These are phyloP conservation scores for Mustela lutreola DNA, from an alignment of 2,113 vertebrate species.

Conservation along the genomic window DNA sequence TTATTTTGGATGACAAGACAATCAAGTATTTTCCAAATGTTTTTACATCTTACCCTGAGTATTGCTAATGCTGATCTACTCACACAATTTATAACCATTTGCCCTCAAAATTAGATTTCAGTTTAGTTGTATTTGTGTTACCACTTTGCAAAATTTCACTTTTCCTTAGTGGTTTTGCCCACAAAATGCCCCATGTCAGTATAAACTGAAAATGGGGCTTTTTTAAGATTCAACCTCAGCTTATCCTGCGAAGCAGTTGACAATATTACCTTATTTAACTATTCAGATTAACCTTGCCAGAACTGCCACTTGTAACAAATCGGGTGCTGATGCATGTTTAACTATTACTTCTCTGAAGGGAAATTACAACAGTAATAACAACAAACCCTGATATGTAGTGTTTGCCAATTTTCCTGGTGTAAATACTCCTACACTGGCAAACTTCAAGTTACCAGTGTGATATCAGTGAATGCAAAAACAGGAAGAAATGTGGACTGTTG, in stretches of 20 bases:
- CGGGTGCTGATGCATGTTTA: neutral
- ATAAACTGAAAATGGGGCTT: slow-evolving; percentile 47
- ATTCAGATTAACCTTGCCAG: slow-evolving; percentile 39
- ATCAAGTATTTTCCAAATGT: slow-evolving; percentile 53
- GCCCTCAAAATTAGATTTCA: slow-evolving; percentile 46
- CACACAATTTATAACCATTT: slow-evolving; percentile 48
- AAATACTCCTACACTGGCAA: neutral
- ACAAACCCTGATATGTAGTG: neutral
- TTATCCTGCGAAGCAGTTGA: slow-evolving; percentile 7
- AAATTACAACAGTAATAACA: neutral
- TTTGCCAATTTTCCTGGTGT: neutral
- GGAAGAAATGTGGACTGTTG: neutral
- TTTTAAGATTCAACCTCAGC: slow-evolving; percentile 17
- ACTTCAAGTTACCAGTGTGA: neutral
- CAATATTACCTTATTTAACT: slow-evolving; percentile 31
- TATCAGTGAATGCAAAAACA: neutral
- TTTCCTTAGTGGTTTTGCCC: slow-evolving; percentile 27
- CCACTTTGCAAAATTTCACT: neutral
- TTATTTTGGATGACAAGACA: slow-evolving; percentile 58
- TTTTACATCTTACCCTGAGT: neutral
- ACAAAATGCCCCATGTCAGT: neutral
- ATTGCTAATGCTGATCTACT: neutral
- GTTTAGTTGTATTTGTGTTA: slow-evolving; percentile 28
- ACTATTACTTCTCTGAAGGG: neutral
- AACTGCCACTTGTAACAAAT: neutral